phyloP scores from a whole-genome alignment of 2,888 invertebrate genomes.

The Idaea straminata region DNA sequence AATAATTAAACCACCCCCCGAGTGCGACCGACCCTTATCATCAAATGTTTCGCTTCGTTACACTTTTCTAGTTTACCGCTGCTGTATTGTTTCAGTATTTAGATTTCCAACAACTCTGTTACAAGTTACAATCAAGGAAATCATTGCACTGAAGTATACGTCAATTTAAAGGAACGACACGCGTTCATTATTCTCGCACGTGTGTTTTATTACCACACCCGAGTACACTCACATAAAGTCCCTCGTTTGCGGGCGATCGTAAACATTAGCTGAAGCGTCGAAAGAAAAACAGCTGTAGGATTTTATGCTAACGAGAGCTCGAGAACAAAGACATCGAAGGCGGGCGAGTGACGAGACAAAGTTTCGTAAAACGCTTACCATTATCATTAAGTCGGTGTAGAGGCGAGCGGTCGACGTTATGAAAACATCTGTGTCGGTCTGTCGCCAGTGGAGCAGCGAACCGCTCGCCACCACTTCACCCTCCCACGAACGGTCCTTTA shows the following conservation, averaged over 20 bases:
- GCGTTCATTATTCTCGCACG: background rate
- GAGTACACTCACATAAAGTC: background rate
- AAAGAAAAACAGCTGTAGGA: constrained; percentile 17
- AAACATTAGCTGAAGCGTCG: background rate
- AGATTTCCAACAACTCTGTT: background rate
- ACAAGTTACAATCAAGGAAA: background rate
- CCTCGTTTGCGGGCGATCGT: constrained; percentile 1
- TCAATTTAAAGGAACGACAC: background rate
- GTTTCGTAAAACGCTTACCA: constrained; percentile 49
- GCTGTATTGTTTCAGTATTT: constrained; percentile 32
- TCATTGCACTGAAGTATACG: background rate
- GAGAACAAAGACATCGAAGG: constrained; percentile 13
- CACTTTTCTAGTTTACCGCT: constrained; percentile 54
- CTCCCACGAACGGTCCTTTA: constrained; percentile 60
- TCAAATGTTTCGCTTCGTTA: constrained; percentile 55
- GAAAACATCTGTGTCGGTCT: constrained; percentile 58
- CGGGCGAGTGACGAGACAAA: constrained; percentile 15
- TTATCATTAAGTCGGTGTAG: constrained; percentile 66
- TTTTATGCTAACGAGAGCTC: constrained; percentile 23
- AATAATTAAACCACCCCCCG: constrained; percentile 61
- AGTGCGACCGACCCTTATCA: constrained; percentile 56
- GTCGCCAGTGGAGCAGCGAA: constrained; percentile 58
- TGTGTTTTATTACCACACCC: background rate
- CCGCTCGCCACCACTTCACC: constrained; percentile 64
- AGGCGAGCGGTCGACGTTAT: constrained; percentile 59